Base-by-base conservation (phyloP, 2,888 invertebrate genomes). In the Metellina segmentata region DNA sequence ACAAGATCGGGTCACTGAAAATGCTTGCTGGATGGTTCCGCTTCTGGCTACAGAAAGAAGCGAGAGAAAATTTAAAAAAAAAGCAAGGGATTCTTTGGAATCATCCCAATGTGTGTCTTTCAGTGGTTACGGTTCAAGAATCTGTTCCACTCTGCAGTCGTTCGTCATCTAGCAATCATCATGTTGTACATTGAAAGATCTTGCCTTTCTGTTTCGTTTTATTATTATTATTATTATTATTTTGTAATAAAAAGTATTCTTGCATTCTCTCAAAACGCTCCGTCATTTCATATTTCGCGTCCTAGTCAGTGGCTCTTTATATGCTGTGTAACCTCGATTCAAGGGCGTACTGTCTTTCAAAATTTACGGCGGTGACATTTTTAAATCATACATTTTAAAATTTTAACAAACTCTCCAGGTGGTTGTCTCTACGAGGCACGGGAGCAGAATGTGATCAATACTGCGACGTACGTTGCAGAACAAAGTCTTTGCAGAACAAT, bases 111-210 rank as follows among this genome's bases (percentile, higher is more conserved):
- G 69, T 79, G 71, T 78, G 53, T 81, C 9, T 20, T 51, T 19
- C 83, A 51, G 19, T 77, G 83, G 81, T 85, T 83, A 61, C 79
- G 89, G 89, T 90, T 53, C 89, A 79, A 72, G 70, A 51, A 77
- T 20, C 34, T 72, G 53, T 70, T 79, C 51, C 70, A 52, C 72
- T 8, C 69, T 72, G 70, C 77, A 34, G 70, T 48, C 34, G 79
- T 52, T 53, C 20, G 19, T 79, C 89, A 77, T 77, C 71, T 78
- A 79, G 71, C 49, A 85, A 71, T 90, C 71, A 79, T 90, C 83
- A 85, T 85, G 61, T 89, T 89, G 89, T 90, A 90, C 53, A 90
- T 90, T 90, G 53, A 79, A 85, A 53, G 49, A 7, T 34, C 4
- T 70, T 52, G 53, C 61, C 61, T 81, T 49, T 69, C 71, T 52